phyloP scores from a whole-genome alignment of 1,140 invertebrate genomes.

The Drosophila nigromelanica region DNA sequence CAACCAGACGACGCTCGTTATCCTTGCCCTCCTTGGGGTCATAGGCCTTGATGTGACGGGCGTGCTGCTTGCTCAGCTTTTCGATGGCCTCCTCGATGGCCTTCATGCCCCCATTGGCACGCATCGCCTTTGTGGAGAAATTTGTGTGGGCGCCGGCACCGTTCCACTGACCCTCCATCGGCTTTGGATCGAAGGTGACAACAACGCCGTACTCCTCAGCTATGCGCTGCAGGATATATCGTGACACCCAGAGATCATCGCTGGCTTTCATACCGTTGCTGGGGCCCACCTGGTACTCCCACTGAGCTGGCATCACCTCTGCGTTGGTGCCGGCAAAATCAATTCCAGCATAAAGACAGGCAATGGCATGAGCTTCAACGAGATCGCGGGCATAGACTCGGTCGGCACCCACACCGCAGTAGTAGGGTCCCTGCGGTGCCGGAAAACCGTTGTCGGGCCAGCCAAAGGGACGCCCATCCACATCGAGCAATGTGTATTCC shows the following conservation, averaged over 20 bases:
- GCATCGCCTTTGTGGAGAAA: constrained; percentile 94
- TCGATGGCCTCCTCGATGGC: constrained; percentile 91
- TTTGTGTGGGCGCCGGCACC: constrained; percentile 92
- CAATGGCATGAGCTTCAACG: constrained; percentile 92
- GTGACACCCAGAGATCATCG: constrained; percentile 94
- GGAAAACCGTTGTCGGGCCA: constrained; percentile 97
- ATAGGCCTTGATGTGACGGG: constrained; percentile 94
- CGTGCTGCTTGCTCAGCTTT: constrained; percentile 91
- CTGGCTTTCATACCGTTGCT: constrained; percentile 92
- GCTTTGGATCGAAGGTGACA: constrained; percentile 93
- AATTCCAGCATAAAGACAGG: constrained; percentile 94
- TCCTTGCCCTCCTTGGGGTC: constrained; percentile 94
- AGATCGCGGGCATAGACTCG: constrained; percentile 97
- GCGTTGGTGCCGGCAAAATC: constrained; percentile 95
- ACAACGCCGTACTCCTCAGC: constrained; percentile 96
- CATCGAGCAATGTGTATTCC: constrained; percentile 95
- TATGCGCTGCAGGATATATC: constrained; percentile 90
- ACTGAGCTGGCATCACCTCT: constrained; percentile 96
- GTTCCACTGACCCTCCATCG: constrained; percentile 94
- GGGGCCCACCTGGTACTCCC: constrained; percentile 87
- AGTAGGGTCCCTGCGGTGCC: constrained; percentile 95
- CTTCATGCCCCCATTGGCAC: constrained; percentile 89
- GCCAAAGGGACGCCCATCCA: constrained; percentile 94
- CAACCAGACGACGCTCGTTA: constrained; percentile 92
- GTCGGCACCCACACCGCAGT: constrained; percentile 96